These are phyloP conservation scores for Lamellibrachia satsuma DNA, from an alignment of 2,888 invertebrate species.

Conservation along the genomic window DNA sequence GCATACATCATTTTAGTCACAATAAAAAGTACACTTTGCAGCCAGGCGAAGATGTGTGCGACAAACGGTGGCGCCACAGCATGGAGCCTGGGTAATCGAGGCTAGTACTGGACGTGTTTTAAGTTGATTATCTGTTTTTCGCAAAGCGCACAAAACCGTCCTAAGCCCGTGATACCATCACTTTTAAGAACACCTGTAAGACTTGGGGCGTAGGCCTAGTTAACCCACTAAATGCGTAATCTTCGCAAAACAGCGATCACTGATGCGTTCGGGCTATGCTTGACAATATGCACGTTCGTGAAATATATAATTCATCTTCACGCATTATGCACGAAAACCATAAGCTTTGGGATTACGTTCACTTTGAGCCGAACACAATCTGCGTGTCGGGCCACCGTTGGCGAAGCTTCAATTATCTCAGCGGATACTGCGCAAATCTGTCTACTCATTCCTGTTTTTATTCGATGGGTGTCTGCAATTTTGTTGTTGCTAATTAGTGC, in stretches of 20 bases:
- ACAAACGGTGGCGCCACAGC: too few species aligned
- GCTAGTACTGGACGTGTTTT: too few species aligned
- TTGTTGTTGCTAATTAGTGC: neutral
- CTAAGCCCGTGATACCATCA: too few species aligned
- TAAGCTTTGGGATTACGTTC: neutral
- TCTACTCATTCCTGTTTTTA: slow-evolving; percentile 11
- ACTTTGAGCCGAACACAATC: neutral
- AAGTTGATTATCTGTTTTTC: too few species aligned
- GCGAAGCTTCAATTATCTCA: neutral
- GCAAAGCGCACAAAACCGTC: too few species aligned
- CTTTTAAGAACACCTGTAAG: too few species aligned
- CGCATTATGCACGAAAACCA: neutral
- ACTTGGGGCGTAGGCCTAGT: too few species aligned
- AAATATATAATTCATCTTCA: neutral
- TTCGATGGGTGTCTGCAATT: slow-evolving; percentile 13
- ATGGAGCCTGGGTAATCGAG: too few species aligned
- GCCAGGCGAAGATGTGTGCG: too few species aligned
- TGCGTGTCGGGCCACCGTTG: neutral
- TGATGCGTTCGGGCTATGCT: neutral
- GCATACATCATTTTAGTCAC: too few species aligned
- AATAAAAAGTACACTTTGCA: too few species aligned
- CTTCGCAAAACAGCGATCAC: neutral
- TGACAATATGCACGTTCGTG: neutral
- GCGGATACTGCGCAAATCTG: neutral
- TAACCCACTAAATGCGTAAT: too few species aligned